A percentile compares a stretch with the other conserved stretches of the same genome.
These are phyloP conservation scores for Pediacus dermestoides DNA, from an alignment of 2,888 invertebrate genomes.

Conservation along the genomic window DNA sequence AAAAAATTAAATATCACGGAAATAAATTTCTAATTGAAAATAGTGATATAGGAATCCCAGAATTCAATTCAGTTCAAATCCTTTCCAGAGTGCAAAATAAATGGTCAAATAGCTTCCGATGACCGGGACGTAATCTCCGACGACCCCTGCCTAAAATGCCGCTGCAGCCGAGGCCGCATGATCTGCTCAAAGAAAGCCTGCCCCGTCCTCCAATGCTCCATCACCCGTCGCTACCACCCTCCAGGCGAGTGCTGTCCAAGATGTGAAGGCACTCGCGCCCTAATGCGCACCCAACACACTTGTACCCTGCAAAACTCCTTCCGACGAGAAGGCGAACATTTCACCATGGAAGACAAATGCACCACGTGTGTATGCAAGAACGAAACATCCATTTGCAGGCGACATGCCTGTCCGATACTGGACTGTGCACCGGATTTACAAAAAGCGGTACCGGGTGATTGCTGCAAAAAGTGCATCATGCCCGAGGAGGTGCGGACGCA, in stretches of 20 bases:
- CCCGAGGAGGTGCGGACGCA: slow-evolving; percentile 63
- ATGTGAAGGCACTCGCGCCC: slow-evolving; percentile 51
- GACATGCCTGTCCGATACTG: slow-evolving; percentile 84
- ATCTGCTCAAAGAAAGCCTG: slow-evolving; percentile 83
- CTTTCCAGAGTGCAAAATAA: slow-evolving; percentile 57
- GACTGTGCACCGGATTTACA: slow-evolving; percentile 76
- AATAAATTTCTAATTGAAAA: too few relatives aligned
- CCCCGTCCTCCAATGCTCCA: slow-evolving; percentile 81
- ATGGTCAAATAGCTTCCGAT: slow-evolving; percentile 77
- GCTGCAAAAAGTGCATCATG: slow-evolving; percentile 74
- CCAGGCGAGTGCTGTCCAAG: slow-evolving; percentile 76
- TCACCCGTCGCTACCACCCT: slow-evolving; percentile 63
- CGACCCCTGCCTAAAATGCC: slow-evolving; percentile 83
- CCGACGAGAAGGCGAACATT: slow-evolving; percentile 30
- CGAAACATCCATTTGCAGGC: slow-evolving; percentile 74
- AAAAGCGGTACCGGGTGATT: slow-evolving; percentile 62
- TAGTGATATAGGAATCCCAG: too few relatives aligned
- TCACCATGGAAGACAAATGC: slow-evolving; percentile 62
- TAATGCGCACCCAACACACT: slow-evolving; percentile 41
- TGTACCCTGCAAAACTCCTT: slow-evolving; percentile 55
- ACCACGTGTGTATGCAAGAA: slow-evolving; percentile 80
- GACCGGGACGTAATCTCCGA: slow-evolving; percentile 74
- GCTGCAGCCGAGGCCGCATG: slow-evolving; percentile 65
- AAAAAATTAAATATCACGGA: too few relatives aligned
- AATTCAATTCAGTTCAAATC: too few relatives aligned